phyloP scores from a whole-genome alignment of 2,888 invertebrate species.

The Parnassius smintheus region DNA sequence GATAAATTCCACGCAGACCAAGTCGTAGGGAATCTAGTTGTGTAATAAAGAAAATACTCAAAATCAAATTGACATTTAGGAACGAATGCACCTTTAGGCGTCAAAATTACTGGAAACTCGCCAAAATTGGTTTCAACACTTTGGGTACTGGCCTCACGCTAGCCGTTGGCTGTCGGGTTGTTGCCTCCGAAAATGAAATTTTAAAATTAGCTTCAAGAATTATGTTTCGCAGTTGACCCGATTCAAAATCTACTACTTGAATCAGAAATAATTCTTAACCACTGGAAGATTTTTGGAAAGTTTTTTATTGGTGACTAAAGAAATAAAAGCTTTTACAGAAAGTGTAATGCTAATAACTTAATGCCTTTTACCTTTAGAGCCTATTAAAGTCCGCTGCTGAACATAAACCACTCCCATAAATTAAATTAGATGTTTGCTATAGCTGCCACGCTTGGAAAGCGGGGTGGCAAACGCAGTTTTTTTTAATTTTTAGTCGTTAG shows the following conservation, averaged over 20 bases:
- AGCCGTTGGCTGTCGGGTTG: constrained; percentile 4
- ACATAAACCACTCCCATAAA: too few relatives aligned
- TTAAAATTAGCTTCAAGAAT: background rate
- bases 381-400: too few relatives aligned
- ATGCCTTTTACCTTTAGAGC: too few relatives aligned
- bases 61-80: background rate
- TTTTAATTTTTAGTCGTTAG: too few relatives aligned
- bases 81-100: constrained; percentile 2
- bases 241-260: background rate
- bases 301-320: background rate
- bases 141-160: background rate
- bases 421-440: too few relatives aligned
- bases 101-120: constrained; percentile 3
- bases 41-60: too few relatives aligned
- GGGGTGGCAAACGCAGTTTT: too few relatives aligned
- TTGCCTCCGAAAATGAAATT: background rate
- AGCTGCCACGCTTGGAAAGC: too few relatives aligned
- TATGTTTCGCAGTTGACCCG: background rate
- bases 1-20: too few relatives aligned
- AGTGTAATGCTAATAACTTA: too few relatives aligned
- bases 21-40: too few relatives aligned
- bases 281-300: background rate
- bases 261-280: background rate
- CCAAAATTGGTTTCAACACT: constrained; percentile 6
- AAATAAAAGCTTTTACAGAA: too few relatives aligned